A percentile compares a stretch with the other conserved stretches of the same genome.
Evolutionary conservation across 2,888 invertebrate genomes (phyloP).

Genomic region (Tipula lateralis): DNA sequence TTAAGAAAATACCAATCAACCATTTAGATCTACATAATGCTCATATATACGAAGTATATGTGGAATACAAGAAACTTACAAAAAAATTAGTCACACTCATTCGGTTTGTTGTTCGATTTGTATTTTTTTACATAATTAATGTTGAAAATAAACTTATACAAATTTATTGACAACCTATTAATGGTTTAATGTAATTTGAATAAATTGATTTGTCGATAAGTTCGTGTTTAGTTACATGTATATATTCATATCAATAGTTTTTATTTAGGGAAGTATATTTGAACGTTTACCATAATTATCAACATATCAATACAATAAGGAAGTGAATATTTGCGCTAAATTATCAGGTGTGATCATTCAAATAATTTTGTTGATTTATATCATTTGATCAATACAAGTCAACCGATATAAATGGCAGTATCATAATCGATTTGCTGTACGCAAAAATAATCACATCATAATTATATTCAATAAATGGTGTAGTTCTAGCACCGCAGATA

Average conservation of each 20-base stretch:
- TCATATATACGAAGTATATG: no score
- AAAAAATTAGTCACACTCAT: conserved; percentile 7
- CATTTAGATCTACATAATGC: conserved; percentile 1
- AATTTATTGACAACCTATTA: conserved; percentile 19
- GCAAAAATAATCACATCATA: no score
- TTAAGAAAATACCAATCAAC: conserved; percentile 11
- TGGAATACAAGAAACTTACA: background rate
- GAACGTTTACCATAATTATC: background rate
- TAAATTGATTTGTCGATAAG: background rate
- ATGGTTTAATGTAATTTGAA: background rate
- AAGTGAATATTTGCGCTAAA: background rate
- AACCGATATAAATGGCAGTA: no score
- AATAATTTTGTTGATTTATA: no score
- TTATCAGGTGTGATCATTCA: background rate
- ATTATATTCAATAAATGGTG: no score
- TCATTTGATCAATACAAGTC: no score
- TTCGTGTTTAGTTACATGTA: background rate
- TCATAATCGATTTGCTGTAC: no score
- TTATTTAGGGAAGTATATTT: background rate
- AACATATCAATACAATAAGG: background rate
- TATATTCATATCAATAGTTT: background rate
- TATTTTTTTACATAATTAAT: conserved; percentile 8
- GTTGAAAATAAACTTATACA: conserved; percentile 9
- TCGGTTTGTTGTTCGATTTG: background rate
- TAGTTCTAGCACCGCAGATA: no score